phyloP scores from a whole-genome alignment of 2,888 invertebrate species.

The Malthinus seriepunctatus region DNA sequence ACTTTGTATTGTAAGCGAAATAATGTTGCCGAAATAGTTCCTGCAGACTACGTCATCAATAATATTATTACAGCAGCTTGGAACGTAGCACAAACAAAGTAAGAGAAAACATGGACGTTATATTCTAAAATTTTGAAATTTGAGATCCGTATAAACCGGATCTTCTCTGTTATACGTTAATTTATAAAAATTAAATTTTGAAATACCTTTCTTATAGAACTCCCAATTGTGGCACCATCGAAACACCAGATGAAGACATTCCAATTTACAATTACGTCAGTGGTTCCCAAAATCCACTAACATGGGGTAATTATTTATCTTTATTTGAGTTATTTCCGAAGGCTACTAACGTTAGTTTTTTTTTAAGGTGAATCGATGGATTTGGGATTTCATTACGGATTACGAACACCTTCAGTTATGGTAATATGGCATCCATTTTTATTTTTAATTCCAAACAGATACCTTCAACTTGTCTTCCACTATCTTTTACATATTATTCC shows the following conservation, averaged over 20 bases:
- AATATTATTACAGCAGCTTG: constrained; percentile 64
- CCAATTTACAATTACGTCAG: constrained; percentile 26
- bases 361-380: not conserved
- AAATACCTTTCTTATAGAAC: no score
- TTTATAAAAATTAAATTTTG: no score
- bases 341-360: constrained; percentile 51
- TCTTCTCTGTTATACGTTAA: not conserved
- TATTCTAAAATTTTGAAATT: no score
- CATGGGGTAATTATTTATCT: constrained; percentile 31
- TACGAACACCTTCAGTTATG: not conserved
- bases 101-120: not conserved
- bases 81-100: constrained; percentile 53
- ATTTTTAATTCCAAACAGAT: constrained; percentile 42
- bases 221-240: not conserved
- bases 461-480: constrained; percentile 53
- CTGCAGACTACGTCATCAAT: constrained; percentile 68
- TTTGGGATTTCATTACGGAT: not conserved
- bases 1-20: constrained; percentile 59
- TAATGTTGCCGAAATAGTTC: constrained; percentile 64
- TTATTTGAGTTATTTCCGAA: constrained; percentile 44
- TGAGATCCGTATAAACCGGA: no score
- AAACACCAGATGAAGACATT: not conserved
- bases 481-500: constrained; percentile 65
- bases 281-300: constrained; percentile 30
- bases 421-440: constrained; percentile 47